Percentiles rank a stretch among this genome's conserved stretches.
These are phyloP conservation scores for Ametastegia equiseti DNA, from an alignment of 2,888 invertebrate species.

Conservation along the genomic window DNA sequence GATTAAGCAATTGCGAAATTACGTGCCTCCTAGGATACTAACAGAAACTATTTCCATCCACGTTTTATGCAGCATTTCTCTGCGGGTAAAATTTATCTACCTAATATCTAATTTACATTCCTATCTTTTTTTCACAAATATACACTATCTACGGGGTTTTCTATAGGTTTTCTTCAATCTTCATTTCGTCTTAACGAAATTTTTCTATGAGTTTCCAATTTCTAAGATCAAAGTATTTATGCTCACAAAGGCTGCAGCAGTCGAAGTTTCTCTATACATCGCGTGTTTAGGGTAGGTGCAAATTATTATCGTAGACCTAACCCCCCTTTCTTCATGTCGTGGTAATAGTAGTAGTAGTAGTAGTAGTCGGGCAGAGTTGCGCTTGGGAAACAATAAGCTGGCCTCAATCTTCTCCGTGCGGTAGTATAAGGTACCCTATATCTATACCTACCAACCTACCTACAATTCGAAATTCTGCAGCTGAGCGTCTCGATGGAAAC, in stretches of 20 bases:
- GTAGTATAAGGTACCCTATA: neutral
- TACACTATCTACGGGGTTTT: neutral
- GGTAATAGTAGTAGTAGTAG: no score
- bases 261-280: no score
- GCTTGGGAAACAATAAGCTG: constrained; percentile 12
- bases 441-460: neutral
- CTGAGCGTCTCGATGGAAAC: neutral
- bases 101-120: neutral
- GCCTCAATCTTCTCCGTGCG: constrained; percentile 8
- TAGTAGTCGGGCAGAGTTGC: neutral
- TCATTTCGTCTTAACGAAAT: neutral
- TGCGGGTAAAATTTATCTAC: neutral
- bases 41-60: constrained; percentile 19
- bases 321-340: no score
- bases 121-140: neutral
- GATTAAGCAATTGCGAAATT: constrained; percentile 44
- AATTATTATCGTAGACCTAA: no score
- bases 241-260: no score
- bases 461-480: neutral
- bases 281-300: no score
- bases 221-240: neutral
- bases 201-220: neutral
- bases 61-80: neutral
- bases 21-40: constrained; percentile 1
- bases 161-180: neutral